phyloP scores from a whole-genome alignment of 2,888 invertebrate genomes.

The Geophilus truncorum region DNA sequence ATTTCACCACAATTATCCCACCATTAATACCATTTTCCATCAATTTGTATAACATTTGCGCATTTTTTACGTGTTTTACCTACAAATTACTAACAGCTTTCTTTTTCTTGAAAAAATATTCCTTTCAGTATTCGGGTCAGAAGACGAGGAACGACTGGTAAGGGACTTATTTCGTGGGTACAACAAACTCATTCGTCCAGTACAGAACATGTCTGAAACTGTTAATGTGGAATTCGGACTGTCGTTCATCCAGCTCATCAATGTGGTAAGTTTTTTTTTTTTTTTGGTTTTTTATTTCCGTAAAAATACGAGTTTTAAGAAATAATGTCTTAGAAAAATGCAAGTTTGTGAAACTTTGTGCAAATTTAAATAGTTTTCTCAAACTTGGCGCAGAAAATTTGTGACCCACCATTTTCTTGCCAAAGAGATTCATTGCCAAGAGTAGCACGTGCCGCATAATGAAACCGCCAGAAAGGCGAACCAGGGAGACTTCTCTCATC shows the following conservation, averaged over 20 bases:
- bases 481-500: background rate
- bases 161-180: conserved; percentile 94
- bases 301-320: too few species aligned
- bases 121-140: conserved; percentile 65
- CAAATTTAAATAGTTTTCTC: background rate
- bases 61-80: background rate
- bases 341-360: background rate
- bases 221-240: conserved; percentile 93
- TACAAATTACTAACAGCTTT: too few species aligned
- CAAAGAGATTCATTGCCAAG: background rate
- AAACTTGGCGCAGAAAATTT: background rate
- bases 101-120: background rate
- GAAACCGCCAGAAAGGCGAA: background rate
- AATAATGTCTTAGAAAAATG: too few species aligned
- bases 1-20: too few species aligned
- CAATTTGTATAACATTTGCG: too few species aligned
- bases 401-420: background rate
- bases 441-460: background rate
- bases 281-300: too few species aligned
- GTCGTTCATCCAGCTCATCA: conserved; percentile 75
- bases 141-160: conserved; percentile 93
- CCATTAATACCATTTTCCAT: too few species aligned
- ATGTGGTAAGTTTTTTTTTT: conserved; percentile 39
- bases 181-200: conserved; percentile 96
- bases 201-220: conserved; percentile 95